Evolutionary conservation across 2,888 invertebrate species (phyloP).

Genomic region (Xylophagus ater): DNA sequence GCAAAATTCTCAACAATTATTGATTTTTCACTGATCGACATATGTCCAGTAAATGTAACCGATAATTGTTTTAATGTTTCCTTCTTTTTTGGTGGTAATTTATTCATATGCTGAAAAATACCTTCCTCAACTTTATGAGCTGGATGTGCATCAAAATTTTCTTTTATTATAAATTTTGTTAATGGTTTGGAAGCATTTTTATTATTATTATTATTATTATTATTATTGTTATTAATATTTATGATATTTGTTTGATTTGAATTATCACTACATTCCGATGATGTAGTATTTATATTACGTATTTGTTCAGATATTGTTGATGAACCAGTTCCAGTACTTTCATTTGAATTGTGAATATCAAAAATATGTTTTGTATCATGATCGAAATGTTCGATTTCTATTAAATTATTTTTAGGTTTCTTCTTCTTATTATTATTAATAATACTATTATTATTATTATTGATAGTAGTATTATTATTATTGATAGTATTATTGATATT

Average conservation of each 20-base stretch:
- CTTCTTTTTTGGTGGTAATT: constrained; percentile 36
- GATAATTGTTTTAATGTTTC: constrained; percentile 36
- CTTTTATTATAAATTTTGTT: constrained; percentile 34
- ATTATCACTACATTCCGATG: constrained; percentile 22
- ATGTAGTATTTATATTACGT: constrained; percentile 36
- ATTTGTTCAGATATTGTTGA: constrained; percentile 9
- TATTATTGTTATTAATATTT: background rate
- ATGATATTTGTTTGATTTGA: constrained; percentile 11
- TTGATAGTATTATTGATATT: no score
- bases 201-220: background rate
- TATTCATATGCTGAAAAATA: constrained; percentile 39
- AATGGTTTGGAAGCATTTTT: constrained; percentile 25
- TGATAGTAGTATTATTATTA: no score
- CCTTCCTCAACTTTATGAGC: constrained; percentile 39
- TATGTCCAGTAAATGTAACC: constrained; percentile 38
- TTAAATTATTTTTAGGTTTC: constrained; percentile 28
- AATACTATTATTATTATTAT: no score
- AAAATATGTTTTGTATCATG: constrained; percentile 38
- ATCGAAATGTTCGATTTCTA: constrained; percentile 33
- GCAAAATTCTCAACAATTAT: constrained; percentile 39
- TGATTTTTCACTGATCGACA: constrained; percentile 38
- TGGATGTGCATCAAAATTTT: constrained; percentile 37
- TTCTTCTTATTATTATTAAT: no score
- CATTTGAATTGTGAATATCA: constrained; percentile 31
- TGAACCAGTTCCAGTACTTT: constrained; percentile 17